These are phyloP conservation scores for Amblyteles armatorius DNA, from an alignment of 2,888 invertebrate species.

Conservation along the genomic window DNA sequence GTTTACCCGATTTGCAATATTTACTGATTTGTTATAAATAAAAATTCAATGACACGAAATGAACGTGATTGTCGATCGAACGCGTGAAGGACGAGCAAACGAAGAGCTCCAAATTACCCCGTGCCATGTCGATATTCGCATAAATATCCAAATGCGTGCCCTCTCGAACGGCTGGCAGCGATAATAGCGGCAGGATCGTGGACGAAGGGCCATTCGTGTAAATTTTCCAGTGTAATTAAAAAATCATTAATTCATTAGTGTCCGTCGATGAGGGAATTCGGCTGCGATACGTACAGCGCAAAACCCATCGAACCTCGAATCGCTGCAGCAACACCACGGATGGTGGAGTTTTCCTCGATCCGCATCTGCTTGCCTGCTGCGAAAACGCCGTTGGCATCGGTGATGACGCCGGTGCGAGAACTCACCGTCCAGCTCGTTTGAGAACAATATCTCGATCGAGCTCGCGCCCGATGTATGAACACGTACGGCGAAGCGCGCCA, in stretches of 20 bases:
- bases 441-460: conserved; percentile 4
- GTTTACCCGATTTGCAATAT: not conserved
- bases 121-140: not conserved
- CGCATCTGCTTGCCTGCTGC: conserved; percentile 11
- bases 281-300: not conserved
- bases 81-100: not conserved
- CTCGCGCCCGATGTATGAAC: conserved; percentile 31
- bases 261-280: not conserved
- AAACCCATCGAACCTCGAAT: conserved; percentile 6
- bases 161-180: not conserved
- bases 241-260: conserved; percentile 58
- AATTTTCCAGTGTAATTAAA: conserved; percentile 46
- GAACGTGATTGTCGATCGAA: not conserved
- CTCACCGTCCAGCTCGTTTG: not conserved
- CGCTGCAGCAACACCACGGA: not conserved
- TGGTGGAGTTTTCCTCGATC: conserved; percentile 31
- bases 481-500: conserved; percentile 44
- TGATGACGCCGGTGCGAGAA: conserved; percentile 37
- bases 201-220: not conserved
- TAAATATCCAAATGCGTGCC: conserved; percentile 2
- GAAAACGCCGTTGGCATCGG: conserved; percentile 27
- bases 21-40: not conserved
- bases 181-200: not conserved
- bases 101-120: not conserved
- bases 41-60: not conserved